Evolutionary conservation across 2,797 vertebrate species (phyloP).

Genomic region (Potorous gilbertii): DNA sequence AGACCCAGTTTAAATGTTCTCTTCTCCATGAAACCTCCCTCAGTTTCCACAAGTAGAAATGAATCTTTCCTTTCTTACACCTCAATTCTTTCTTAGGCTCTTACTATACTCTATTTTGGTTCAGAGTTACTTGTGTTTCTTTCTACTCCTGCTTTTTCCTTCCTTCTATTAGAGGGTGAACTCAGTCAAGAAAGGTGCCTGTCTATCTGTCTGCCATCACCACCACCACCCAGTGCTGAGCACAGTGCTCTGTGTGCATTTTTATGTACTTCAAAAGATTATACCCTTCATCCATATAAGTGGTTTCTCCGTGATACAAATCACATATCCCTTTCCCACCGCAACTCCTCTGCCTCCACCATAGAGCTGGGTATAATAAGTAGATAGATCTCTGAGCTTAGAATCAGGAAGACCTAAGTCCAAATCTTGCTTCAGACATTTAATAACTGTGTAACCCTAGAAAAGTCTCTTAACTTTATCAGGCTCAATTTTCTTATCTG

Average conservation of each 20-base stretch:
- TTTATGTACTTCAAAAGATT: background rate
- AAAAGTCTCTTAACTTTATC: background rate
- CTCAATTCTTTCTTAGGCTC: background rate
- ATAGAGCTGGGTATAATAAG: background rate
- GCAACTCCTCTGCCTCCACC: background rate
- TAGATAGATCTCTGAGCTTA: background rate
- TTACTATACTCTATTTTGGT: background rate
- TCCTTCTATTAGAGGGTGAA: background rate
- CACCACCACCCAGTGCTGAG: background rate
- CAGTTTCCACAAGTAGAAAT: background rate
- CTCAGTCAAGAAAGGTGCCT: background rate
- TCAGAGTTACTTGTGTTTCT: background rate
- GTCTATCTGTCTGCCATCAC: background rate
- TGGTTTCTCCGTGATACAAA: background rate
- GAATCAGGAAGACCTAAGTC: background rate
- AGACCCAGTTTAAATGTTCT: background rate
- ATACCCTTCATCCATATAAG: background rate
- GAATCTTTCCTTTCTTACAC: background rate
- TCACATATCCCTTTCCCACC: background rate
- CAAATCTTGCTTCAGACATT: background rate
- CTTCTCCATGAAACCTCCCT: background rate
- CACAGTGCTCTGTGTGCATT: background rate
- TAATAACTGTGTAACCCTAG: background rate
- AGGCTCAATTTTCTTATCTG: background rate
- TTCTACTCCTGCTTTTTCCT: background rate